These are phyloP conservation scores for Notamacropus eugenii DNA, from an alignment of 2,797 vertebrate genomes.

Conservation along the genomic window DNA sequence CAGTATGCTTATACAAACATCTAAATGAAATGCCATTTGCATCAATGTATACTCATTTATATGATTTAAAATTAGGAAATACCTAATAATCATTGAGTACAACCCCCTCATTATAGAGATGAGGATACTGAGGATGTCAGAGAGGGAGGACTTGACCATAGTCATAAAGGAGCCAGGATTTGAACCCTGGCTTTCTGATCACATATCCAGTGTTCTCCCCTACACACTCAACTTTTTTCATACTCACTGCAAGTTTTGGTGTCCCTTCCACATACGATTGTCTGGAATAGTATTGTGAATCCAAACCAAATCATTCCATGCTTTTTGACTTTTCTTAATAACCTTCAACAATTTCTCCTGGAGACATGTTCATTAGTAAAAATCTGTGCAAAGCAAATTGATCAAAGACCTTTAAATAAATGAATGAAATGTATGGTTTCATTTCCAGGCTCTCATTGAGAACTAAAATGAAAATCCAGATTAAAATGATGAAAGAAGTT, in stretches of 20 bases:
- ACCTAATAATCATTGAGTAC: not conserved
- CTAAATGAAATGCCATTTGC: not conserved
- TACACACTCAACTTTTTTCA: not conserved
- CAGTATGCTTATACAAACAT: not conserved
- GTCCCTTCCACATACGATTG: not conserved
- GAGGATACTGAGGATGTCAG: not conserved
- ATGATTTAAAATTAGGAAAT: not conserved
- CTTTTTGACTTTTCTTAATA: not conserved
- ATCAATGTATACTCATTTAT: not conserved
- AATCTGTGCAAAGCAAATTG: slow-evolving; percentile 26
- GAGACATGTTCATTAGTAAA: not conserved
- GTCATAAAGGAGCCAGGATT: not conserved
- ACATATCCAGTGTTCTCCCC: not conserved
- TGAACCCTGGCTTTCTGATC: not conserved
- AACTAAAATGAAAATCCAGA: not conserved
- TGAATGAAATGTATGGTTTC: not conserved
- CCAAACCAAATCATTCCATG: not conserved
- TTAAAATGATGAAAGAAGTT: slow-evolving; percentile 1
- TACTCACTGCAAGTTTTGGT: not conserved
- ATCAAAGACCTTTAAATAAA: not conserved
- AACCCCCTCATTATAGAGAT: not conserved
- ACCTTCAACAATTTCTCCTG: not conserved
- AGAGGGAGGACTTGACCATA: not conserved
- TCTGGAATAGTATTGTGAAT: not conserved
- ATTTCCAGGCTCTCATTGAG: slow-evolving; percentile 39